Evolutionary conservation across 2,888 invertebrate genomes (phyloP), one percentile per base, ranked within the genome.

Genomic region (Monopis laevigella): DNA sequence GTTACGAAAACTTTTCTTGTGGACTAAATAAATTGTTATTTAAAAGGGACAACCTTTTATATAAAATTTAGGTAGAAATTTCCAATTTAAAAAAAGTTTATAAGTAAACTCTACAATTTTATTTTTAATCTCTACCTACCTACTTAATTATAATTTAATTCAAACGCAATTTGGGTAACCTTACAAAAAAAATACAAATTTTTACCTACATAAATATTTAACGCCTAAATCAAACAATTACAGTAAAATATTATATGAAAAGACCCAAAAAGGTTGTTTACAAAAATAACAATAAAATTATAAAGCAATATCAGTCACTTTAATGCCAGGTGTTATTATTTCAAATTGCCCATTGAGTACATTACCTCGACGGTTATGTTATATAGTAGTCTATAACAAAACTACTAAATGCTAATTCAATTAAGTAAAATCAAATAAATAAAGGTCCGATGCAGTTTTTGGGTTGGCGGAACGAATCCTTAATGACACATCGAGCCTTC

Each of bases 401-500:
- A 68, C 58, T 53, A 61, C 62, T 58, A 58, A 75, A 78, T 72
- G 68, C 63, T 77, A 78, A 80, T 78, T 80, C 69, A 78, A 80
- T 77, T 78, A 75, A 68, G 63, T 63, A 66, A 72, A 36, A 62
- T 72, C 73, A 72, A 80, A 75, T 72, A 78, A 71, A 72, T 73
- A 68, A 71, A 68, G 65, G 65, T 53, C 49, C 12, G 12, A 27
- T 11, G 32, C 65, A 65, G 62, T 64, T 58, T 61, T 57, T 54
- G 59, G 59, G 64, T 65, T 56, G 53, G 61, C 75, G 72, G 65
- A 63, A 64, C 80, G 57, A 80, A 80, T 80, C 53, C 69, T 67
- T 80, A 80, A 80, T 80, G 80, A 78, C 75, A 77, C 69, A 73
- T 72, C 70, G 66, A 66, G 56, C 65, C 73, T 73, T 66, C 62